phyloP scores from a whole-genome alignment of 2,113 vertebrate genomes.

The Forbesichthys papilliferus region DNA sequence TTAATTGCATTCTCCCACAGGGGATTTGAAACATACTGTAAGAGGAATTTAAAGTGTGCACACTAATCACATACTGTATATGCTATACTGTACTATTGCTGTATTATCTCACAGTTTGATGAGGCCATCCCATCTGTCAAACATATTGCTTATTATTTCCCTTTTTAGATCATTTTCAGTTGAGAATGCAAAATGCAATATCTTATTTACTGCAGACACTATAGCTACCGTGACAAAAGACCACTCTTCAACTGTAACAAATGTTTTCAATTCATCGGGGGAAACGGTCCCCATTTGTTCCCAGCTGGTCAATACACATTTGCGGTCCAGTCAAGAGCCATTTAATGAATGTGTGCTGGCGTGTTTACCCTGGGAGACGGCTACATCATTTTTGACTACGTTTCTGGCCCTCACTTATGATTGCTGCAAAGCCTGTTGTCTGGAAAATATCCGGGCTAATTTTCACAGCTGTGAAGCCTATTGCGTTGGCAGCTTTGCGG shows the following conservation, averaged over 20 bases:
- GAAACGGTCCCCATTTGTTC: slow-evolving; percentile 69
- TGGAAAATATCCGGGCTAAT: slow-evolving; percentile 50
- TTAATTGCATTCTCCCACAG: not conserved
- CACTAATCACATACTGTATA: slow-evolving; percentile 15
- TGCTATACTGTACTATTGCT: not conserved
- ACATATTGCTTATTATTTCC: slow-evolving; percentile 41
- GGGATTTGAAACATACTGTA: no score
- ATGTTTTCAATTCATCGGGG: slow-evolving; percentile 66
- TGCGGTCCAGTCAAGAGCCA: slow-evolving; percentile 57
- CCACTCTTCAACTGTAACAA: slow-evolving; percentile 75
- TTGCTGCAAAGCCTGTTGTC: slow-evolving; percentile 52
- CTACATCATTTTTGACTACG: slow-evolving; percentile 58
- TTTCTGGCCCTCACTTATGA: slow-evolving; percentile 54
- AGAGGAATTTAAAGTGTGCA: not conserved
- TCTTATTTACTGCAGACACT: slow-evolving; percentile 53
- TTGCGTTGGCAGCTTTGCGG: slow-evolving; percentile 40
- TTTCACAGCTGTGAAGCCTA: slow-evolving; percentile 36
- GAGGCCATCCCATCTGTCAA: slow-evolving; percentile 31
- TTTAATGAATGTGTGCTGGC: slow-evolving; percentile 69
- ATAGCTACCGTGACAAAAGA: slow-evolving; percentile 69
- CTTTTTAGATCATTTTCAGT: slow-evolving; percentile 60
- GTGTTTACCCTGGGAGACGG: slow-evolving; percentile 67
- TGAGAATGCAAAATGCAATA: slow-evolving; percentile 56
- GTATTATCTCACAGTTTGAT: slow-evolving; percentile 20
- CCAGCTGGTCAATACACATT: slow-evolving; percentile 72